Evolutionary conservation across 2,113 vertebrate genomes (phyloP).

Genomic region (Dolichallabes microphthalmus): DNA sequence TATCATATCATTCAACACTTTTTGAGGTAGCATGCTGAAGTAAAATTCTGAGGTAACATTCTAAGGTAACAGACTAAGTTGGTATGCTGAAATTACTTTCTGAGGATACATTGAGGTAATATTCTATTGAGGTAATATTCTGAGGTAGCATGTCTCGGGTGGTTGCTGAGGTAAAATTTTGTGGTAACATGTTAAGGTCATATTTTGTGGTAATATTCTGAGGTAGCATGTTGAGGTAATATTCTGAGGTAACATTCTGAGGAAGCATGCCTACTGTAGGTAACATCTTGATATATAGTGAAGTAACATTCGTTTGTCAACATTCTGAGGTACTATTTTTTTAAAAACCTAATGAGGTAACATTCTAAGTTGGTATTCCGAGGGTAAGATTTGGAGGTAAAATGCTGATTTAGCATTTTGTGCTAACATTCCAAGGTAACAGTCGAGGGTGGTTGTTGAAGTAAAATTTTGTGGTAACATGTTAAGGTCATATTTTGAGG

Average conservation of each 20-base stretch:
- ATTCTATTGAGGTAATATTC: not conserved
- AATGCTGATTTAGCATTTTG: not conserved
- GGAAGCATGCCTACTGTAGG: no score
- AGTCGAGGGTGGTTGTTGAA: not conserved
- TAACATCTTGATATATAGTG: not conserved
- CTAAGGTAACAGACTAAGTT: not conserved
- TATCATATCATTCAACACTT: not conserved
- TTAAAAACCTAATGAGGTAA: not conserved
- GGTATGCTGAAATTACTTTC: not conserved
- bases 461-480: not conserved
- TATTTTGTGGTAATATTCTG: not conserved
- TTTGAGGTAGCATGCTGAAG: not conserved
- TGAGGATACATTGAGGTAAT: not conserved
- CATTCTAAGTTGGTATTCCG: no score
- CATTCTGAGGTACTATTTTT: not conserved
- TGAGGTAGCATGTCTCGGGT: not conserved
- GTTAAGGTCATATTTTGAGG: not conserved
- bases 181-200: not conserved
- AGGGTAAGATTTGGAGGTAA: not conserved
- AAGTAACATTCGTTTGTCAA: not conserved
- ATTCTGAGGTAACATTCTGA: not conserved
- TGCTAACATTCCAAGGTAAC: not conserved
- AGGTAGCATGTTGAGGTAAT: not conserved
- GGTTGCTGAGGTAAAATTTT: not conserved
- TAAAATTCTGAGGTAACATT: not conserved